Evolutionary conservation across 2,888 invertebrate genomes (phyloP).

Genomic region (Aphodius granarius): DNA sequence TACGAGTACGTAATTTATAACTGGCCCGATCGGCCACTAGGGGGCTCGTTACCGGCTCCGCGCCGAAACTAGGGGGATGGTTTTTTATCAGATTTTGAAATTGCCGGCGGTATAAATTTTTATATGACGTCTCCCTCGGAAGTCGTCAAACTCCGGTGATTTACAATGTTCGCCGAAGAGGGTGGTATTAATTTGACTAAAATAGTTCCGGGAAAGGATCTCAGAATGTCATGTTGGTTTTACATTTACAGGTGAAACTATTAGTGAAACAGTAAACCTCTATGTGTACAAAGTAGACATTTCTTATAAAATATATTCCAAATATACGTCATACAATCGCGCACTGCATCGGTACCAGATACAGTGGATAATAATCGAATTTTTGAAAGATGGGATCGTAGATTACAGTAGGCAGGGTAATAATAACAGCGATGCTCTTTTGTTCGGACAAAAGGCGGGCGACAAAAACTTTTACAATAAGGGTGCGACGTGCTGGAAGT

Average conservation of each 20-base stretch:
- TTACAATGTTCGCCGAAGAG: not conserved
- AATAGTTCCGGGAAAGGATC: not conserved
- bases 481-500: not conserved
- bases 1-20: constrained; percentile 40
- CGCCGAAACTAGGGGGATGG: constrained; percentile 26
- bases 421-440: constrained; percentile 25
- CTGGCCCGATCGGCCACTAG: constrained; percentile 39
- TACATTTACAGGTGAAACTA: not conserved
- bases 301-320: too few species aligned
- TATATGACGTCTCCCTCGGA: not conserved
- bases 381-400: constrained; percentile 28
- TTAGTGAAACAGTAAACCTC: too few species aligned
- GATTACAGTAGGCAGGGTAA: constrained; percentile 23
- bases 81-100: constrained; percentile 41
- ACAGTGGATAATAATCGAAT: constrained; percentile 30
- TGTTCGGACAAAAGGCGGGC: constrained; percentile 19
- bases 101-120: constrained; percentile 36
- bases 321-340: too few species aligned
- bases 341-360: too few species aligned
- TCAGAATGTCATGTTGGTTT: not conserved
- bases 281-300: too few species aligned
- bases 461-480: constrained; percentile 17
- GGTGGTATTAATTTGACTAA: not conserved
- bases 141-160: not conserved
- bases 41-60: constrained; percentile 40